phyloP scores from a whole-genome alignment of 64 coral and sea anemone species.

The Stichodactyla helianthus region DNA sequence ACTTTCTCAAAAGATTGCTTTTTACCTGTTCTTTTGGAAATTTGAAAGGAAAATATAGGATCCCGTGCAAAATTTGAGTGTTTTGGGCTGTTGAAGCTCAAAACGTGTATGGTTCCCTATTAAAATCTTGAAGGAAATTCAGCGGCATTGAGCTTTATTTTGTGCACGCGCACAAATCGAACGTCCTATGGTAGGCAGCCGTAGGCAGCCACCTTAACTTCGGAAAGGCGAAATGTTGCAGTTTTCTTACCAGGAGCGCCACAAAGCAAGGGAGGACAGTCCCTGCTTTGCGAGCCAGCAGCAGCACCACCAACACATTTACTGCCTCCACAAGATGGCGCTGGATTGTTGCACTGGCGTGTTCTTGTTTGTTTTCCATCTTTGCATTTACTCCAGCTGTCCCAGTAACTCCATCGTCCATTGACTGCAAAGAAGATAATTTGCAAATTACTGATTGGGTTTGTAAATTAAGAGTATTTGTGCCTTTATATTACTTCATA shows the following conservation, averaged over 20 bases:
- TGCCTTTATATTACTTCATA: background rate
- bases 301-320: background rate
- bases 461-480: background rate
- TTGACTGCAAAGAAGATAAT: background rate
- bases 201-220: too few species aligned
- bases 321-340: background rate
- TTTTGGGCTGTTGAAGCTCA: too few species aligned
- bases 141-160: too few species aligned
- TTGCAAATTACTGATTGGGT: background rate
- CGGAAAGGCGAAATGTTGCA: too few species aligned
- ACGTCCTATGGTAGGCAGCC: too few species aligned
- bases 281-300: background rate
- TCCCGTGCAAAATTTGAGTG: too few species aligned
- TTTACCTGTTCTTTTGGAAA: too few species aligned
- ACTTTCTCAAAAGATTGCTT: too few species aligned
- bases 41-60: too few species aligned
- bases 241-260: background rate
- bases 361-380: background rate
- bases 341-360: background rate
- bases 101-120: too few species aligned
- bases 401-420: constrained; percentile 3
- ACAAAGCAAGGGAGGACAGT: background rate
- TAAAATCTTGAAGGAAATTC: too few species aligned
- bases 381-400: background rate
- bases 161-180: too few species aligned